phyloP scores from a whole-genome alignment of 1,140 invertebrate species.

The Calliphora vicina region DNA sequence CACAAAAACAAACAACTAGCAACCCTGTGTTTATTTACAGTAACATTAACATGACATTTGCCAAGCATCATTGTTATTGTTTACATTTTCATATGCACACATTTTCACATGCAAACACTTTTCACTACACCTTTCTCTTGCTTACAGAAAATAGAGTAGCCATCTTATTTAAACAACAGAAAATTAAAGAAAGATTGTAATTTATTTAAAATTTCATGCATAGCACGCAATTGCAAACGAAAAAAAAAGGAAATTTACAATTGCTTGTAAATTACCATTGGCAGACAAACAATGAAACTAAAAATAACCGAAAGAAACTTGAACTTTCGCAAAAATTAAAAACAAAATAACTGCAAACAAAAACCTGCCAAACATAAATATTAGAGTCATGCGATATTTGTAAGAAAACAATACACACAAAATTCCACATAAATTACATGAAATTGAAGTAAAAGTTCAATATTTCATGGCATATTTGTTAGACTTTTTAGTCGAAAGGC shows the following conservation, averaged over 20 bases:
- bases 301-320: conserved; percentile 28
- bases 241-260: not conserved
- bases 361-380: conserved; percentile 19
- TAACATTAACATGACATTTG: too few species aligned
- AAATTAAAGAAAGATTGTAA: too few species aligned
- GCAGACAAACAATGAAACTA: not conserved
- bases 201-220: too few species aligned
- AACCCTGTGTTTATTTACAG: too few species aligned
- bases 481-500: not conserved
- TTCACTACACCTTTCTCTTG: too few species aligned
- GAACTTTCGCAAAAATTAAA: conserved; percentile 26
- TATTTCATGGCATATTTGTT: not conserved
- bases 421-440: not conserved
- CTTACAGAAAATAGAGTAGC: too few species aligned
- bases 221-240: too few species aligned
- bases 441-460: conserved; percentile 22
- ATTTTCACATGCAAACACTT: too few species aligned
- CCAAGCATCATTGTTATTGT: too few species aligned
- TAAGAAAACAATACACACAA: not conserved
- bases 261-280: conserved; percentile 4
- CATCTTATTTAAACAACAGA: too few species aligned
- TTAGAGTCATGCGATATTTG: conserved; percentile 14
- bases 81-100: too few species aligned
- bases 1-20: too few species aligned
- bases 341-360: not conserved